Evolutionary conservation across 2,888 invertebrate species (phyloP).

Genomic region (Anodontia alba): DNA sequence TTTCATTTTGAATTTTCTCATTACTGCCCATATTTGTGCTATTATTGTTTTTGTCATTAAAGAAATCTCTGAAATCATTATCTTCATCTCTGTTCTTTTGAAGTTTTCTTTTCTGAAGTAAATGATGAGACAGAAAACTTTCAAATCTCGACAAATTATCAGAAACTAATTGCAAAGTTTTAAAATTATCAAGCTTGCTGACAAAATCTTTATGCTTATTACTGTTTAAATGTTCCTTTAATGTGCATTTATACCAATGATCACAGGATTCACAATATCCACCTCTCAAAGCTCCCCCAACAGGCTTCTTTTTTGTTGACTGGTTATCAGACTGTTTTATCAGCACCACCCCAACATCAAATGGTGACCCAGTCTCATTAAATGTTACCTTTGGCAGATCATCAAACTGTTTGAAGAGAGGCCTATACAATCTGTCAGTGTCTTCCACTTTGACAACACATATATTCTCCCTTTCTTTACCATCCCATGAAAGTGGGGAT

Average conservation of each 20-base stretch:
- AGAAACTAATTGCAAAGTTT: slow-evolving; percentile 52
- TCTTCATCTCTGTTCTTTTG: too few species aligned
- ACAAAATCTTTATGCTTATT: slow-evolving; percentile 65
- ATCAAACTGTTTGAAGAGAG: slow-evolving; percentile 67
- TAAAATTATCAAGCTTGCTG: slow-evolving; percentile 54
- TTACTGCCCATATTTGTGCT: background rate
- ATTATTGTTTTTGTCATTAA: background rate
- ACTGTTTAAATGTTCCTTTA: slow-evolving; percentile 66
- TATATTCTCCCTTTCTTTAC: slow-evolving; percentile 57
- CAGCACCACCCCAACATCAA: slow-evolving; percentile 64
- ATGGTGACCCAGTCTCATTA: slow-evolving; percentile 64
- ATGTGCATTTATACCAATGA: slow-evolving; percentile 67
- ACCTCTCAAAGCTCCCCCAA: slow-evolving; percentile 43
- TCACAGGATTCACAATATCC: slow-evolving; percentile 72
- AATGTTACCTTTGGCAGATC: slow-evolving; percentile 58
- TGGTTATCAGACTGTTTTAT: slow-evolving; percentile 47
- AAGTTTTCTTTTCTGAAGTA: too few species aligned
- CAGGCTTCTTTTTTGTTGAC: slow-evolving; percentile 52
- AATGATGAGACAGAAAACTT: slow-evolving; percentile 47
- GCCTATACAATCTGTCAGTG: slow-evolving; percentile 54
- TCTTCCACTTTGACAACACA: slow-evolving; percentile 64
- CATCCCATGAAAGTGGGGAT: slow-evolving; percentile 59
- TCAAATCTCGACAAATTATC: slow-evolving; percentile 52
- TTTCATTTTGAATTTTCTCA: background rate
- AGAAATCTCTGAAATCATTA: background rate